Conservation (phyloP, 2,113 vertebrate species). For the Porphyrio hochstetteri region DNA sequence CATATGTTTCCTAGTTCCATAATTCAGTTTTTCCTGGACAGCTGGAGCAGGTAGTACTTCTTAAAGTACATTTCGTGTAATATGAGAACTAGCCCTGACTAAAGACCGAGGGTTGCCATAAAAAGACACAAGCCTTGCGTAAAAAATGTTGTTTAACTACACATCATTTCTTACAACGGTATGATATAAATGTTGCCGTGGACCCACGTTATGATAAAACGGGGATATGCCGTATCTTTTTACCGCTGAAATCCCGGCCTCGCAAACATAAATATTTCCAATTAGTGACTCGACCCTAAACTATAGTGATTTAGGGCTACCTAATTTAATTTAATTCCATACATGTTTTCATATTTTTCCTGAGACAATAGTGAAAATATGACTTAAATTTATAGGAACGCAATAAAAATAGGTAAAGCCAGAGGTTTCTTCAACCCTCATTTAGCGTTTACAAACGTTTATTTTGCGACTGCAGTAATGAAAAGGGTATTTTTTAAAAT, state of each 20-base stretch:
- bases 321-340: conserved; percentile 16
- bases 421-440: conserved; percentile 30
- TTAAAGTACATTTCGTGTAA: conserved; percentile 78
- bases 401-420: conserved; percentile 18
- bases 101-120: conserved; percentile 70
- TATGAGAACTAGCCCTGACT: conserved; percentile 71
- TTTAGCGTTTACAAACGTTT: not conserved
- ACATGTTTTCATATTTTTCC: conserved; percentile 13
- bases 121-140: conserved; percentile 67
- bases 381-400: conserved; percentile 12
- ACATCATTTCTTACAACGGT: conserved; percentile 41
- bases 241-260: not conserved
- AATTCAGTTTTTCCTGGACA: conserved; percentile 82
- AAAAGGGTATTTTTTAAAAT: not conserved
- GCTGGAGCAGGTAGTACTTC: conserved; percentile 82
- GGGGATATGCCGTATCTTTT: not conserved
- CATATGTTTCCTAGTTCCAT: conserved; percentile 82
- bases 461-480: conserved; percentile 11
- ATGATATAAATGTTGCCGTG: not conserved
- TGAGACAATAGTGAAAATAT: conserved; percentile 29
- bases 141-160: conserved; percentile 66
- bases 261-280: conserved; percentile 22
- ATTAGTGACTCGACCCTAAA: conserved; percentile 8
- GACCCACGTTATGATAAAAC: not conserved
- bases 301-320: conserved; percentile 20